Conservation (phyloP, 2,113 vertebrate genomes). For the Trogon surrucura region DNA sequence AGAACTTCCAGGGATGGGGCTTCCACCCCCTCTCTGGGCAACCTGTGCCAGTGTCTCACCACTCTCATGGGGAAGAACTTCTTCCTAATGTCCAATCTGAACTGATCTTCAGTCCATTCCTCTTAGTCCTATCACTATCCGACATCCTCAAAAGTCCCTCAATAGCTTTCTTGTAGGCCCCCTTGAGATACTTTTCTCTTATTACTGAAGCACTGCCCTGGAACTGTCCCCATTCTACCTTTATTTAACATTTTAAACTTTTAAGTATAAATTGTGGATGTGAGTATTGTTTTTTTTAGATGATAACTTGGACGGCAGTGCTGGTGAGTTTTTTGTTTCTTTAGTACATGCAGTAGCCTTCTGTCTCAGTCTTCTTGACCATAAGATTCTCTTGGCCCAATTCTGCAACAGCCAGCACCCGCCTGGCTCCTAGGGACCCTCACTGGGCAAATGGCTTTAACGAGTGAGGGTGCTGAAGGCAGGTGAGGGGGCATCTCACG, state of each 20-base stretch:
- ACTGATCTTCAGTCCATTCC: no score
- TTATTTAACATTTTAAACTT: not conserved
- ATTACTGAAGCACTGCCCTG: not conserved
- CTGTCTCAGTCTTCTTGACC: not conserved
- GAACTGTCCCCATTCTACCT: not conserved
- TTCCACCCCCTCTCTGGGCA: no score
- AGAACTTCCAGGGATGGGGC: no score
- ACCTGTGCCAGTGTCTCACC: no score
- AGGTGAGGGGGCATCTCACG: not conserved
- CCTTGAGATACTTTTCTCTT: not conserved
- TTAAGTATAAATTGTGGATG: not conserved
- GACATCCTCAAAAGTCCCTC: no score
- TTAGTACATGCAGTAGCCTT: not conserved
- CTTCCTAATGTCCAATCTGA: no score
- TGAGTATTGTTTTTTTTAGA: not conserved
- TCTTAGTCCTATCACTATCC: no score
- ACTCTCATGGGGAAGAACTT: no score
- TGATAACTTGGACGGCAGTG: not conserved
- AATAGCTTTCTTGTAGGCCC: no score
- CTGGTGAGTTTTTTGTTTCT: not conserved
- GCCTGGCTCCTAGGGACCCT: not conserved
- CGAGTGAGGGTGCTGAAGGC: accelerated
- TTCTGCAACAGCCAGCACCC: not conserved
- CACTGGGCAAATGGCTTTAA: not conserved
- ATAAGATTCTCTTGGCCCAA: not conserved